A percentile compares a stretch with the other conserved stretches of the same genome.
Evolutionary conservation across 2,888 invertebrate species (phyloP).

Genomic region (Orthosia incerta): DNA sequence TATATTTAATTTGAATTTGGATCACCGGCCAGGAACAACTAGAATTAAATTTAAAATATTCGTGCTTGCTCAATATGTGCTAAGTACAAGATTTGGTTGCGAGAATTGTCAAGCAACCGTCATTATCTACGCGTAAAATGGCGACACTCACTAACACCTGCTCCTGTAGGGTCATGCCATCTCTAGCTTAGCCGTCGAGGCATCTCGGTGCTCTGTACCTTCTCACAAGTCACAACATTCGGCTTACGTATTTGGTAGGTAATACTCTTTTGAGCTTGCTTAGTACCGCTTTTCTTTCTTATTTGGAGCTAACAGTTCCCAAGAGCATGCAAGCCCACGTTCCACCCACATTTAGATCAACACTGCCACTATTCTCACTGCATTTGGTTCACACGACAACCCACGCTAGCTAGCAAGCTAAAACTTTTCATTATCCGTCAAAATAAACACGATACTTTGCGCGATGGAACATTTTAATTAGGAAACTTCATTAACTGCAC

Average conservation of each 20-base stretch:
- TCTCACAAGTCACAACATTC: neutral
- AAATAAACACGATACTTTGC: conserved; percentile 38
- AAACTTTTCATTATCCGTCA: conserved; percentile 51
- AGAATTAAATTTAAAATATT: neutral
- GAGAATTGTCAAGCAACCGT: too few relatives aligned
- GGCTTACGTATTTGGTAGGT: neutral
- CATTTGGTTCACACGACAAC: conserved; percentile 26
- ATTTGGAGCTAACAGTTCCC: conserved; percentile 30
- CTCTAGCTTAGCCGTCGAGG: neutral
- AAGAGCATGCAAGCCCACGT: conserved; percentile 52
- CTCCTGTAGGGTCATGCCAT: neutral
- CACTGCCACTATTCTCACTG: conserved; percentile 32
- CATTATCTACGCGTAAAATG: too few relatives aligned
- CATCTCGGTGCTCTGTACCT: neutral
- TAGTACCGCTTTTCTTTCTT: conserved; percentile 16
- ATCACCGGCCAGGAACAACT: neutral
- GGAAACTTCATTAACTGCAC: conserved; percentile 43
- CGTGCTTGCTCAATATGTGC: too few relatives aligned
- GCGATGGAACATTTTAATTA: conserved; percentile 48
- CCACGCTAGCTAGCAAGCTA: conserved; percentile 27
- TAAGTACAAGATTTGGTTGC: too few relatives aligned
- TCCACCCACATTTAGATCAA: conserved; percentile 50
- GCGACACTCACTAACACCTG: neutral
- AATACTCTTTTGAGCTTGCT: neutral
- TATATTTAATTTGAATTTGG: too few relatives aligned